Conservation (phyloP, 2,113 vertebrate species). For the Sylvietta virens region DNA sequence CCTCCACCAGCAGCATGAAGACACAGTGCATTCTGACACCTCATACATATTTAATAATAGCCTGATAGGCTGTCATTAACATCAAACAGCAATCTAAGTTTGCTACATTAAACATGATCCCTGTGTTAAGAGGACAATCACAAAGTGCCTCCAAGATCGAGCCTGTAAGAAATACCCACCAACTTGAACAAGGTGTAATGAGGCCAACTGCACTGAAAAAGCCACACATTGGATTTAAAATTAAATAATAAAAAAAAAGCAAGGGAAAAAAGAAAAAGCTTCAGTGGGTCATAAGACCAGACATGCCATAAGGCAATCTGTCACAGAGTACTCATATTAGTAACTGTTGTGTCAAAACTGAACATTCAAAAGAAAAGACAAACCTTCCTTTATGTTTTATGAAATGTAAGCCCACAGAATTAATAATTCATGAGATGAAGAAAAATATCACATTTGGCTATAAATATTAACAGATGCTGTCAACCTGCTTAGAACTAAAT, state of each 20-base stretch:
- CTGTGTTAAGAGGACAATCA: slow-evolving; percentile 52
- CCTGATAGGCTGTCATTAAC: slow-evolving; percentile 66
- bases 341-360: slow-evolving; percentile 58
- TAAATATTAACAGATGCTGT: slow-evolving; percentile 56
- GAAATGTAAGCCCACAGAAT: slow-evolving; percentile 52
- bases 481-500: slow-evolving; percentile 12
- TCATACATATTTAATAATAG: slow-evolving; percentile 68
- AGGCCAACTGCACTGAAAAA: slow-evolving; percentile 13
- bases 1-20: slow-evolving; percentile 28
- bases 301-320: slow-evolving; percentile 60
- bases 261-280: background rate
- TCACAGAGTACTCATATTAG: slow-evolving; percentile 53
- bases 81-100: slow-evolving; percentile 57
- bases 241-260: background rate
- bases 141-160: slow-evolving; percentile 30
- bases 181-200: slow-evolving; percentile 29
- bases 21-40: slow-evolving; percentile 28
- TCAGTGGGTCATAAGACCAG: slow-evolving; percentile 37
- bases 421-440: slow-evolving; percentile 50
- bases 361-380: slow-evolving; percentile 61
- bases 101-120: slow-evolving; percentile 67
- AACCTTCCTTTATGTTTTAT: slow-evolving; percentile 61
- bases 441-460: slow-evolving; percentile 50
- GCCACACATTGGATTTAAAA: background rate
- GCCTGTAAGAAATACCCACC: slow-evolving; percentile 6